Base-by-base conservation (phyloP, 53 echinoderm and acorn worm genomes). In the Henricia sp. region DNA sequence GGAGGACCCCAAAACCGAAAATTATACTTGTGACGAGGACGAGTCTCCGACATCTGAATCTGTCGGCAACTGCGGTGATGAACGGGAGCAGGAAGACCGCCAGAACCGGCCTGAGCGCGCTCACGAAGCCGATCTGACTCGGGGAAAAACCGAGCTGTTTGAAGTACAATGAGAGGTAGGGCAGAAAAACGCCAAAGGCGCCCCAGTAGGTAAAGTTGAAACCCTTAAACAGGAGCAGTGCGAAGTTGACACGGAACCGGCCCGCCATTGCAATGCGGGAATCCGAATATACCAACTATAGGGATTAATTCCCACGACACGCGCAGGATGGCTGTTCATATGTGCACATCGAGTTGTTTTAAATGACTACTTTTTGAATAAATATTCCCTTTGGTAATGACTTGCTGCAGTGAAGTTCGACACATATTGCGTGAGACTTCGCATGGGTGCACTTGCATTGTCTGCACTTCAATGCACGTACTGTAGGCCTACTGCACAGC, bases 61-160 rank as follows among this genome's bases (percentile, higher is more conserved):
- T 78, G 57, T 94, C 94, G 9, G 91, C 91, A 0, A 88, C n/a
- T 39, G 83, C 53, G 2, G 86, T 88, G 4, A 88, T 72, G 21
- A 91, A 57, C 37, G 91, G 91, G 4, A 88, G 63, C 13, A 72
- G 52, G 12, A 91, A 10, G 56, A 88, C 88, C 33, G 84, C 80
- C 6, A 78, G 58, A 1, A 94, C 70, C 5, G 94, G 94, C 42
- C 90, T 85, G 50, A 88, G 82, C 10, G 88, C 86, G 12, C 84
- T 88, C 21, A 94, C 71, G 17, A 91, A 37, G 17, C 94, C 94
- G 20, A 94, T 86, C 8, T 89, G 54, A 48, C 71, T 72, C 14
- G 94, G 83, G 4, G 84, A 60, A 21, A 94, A 57, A 0, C 94
- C 94, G 13, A 94, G 83, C 66, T 94, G 91, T 25, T 94, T 94